Evolutionary conservation across 2,113 vertebrate species (phyloP).

Genomic region (Tetrao urogallus): DNA sequence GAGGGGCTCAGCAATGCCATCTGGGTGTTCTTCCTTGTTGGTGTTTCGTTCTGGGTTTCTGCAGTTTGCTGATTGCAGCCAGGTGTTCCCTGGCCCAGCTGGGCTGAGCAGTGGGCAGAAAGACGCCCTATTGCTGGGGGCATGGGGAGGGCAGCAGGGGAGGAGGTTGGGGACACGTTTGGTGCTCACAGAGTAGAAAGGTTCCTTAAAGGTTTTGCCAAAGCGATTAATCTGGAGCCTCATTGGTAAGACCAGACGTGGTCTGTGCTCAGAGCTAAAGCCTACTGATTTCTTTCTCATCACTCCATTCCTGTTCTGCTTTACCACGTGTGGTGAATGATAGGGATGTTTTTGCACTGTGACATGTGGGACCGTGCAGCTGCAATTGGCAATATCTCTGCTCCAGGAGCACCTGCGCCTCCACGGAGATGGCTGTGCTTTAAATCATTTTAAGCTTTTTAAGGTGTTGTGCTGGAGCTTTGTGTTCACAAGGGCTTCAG

Average conservation of each 20-base stretch:
- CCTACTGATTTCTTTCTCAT: background rate
- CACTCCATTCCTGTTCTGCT: background rate
- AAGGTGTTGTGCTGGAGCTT: accelerated
- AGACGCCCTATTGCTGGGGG: background rate
- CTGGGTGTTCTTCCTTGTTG: background rate
- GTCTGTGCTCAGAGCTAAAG: background rate
- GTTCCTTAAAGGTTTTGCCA: background rate
- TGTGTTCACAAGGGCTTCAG: background rate
- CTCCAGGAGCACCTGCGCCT: background rate
- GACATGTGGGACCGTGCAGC: background rate
- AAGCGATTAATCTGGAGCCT: background rate
- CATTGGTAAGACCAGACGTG: background rate
- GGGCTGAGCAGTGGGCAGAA: background rate
- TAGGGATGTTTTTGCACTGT: background rate
- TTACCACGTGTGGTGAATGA: accelerated
- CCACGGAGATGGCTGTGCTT: background rate
- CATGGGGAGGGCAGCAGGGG: too few relatives aligned
- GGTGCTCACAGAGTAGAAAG: background rate
- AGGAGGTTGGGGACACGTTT: background rate
- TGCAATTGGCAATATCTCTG: accelerated
- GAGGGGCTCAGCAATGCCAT: background rate
- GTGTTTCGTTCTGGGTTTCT: background rate
- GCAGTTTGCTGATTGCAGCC: background rate
- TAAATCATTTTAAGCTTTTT: background rate
- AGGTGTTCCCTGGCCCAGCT: accelerated